Evolutionary conservation across 2,113 vertebrate species (phyloP), one percentile per base, ranked within the genome.

Genomic region (Melanerpes formicivorus): DNA sequence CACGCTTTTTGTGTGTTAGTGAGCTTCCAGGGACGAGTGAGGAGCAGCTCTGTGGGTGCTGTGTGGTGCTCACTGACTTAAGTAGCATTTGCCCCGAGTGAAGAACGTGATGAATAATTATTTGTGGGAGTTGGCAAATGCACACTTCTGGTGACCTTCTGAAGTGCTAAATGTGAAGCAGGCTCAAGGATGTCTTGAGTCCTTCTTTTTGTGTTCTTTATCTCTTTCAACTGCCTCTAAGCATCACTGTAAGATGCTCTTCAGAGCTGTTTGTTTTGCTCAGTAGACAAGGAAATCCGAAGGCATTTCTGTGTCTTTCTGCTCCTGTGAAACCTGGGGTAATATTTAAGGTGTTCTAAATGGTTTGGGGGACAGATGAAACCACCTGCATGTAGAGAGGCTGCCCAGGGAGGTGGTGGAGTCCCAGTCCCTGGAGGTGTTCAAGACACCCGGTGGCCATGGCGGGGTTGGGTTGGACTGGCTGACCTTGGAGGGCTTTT

Each of bases 121-220:
- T 19, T 4, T 77, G 22, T 50, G 1, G 1, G 3, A 56, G 79
- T 27, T 16, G 14, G 11, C 25, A 72, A 71, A 30, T 2, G 5
- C 4, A 3, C 3, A 0, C 23, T 65, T 29, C 5, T 32, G 16
- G 9, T 62, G 40, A 12, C 74, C 50, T 32, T 79, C 22, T n/a
- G 46, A 52, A 65, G 21, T 0, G 0, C 6, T 48, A 65, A 42
- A 37, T 37, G 4, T 4, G 3, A 70, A 40, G 16, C 40, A 42
- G 11, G n/a, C 79, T 78, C 29, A 52, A 46, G 59, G 13, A 17
- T 1, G 1, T 29, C 8, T 62, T 14, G 1, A 16, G 59, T 27
- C 0, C 37, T 29, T 37, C 2, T 40, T 13, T 14, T 3, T 18
- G 42, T 25, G 40, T 30, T 34, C 22, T 3, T 5, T 13, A 48